These are phyloP conservation scores for Cinclus mexicanus DNA, from an alignment of 2,113 vertebrate species.

Conservation along the genomic window DNA sequence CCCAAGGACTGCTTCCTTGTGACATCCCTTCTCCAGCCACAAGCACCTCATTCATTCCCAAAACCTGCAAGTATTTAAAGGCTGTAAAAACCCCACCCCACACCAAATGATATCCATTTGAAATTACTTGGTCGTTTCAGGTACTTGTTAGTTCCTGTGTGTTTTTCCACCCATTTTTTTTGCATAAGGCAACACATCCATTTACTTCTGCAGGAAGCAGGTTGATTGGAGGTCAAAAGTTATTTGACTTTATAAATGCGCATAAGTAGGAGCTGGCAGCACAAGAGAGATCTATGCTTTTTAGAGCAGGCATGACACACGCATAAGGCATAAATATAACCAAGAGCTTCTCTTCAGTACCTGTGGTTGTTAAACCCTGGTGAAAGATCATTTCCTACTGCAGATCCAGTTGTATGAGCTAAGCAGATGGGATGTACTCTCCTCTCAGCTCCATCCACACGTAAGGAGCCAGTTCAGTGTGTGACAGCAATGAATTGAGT, in stretches of 20 bases:
- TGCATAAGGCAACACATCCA: neutral
- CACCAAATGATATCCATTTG: neutral
- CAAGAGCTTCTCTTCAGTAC: neutral
- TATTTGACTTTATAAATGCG: neutral
- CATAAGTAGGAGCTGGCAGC: neutral
- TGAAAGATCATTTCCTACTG: neutral
- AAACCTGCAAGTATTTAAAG: neutral
- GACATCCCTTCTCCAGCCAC: neutral
- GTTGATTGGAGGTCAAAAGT: neutral
- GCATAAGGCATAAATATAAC: neutral
- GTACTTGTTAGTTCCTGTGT: neutral
- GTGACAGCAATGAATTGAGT: neutral
- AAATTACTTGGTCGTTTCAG: neutral
- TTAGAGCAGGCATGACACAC: neutral
- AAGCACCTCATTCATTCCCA: neutral
- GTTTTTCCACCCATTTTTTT: neutral
- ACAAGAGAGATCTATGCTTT: neutral
- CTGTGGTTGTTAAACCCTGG: neutral
- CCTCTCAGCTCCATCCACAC: neutral
- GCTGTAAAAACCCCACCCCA: neutral
- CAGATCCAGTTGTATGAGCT: rapidly evolving
- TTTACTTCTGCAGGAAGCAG: neutral
- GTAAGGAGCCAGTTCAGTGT: neutral
- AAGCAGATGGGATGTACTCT: neutral
- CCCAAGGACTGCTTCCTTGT: neutral